A percentile compares a stretch with the other conserved stretches of the same genome.
Evolutionary conservation across 1,140 invertebrate species (phyloP).

Genomic region (Grapholita molesta): DNA sequence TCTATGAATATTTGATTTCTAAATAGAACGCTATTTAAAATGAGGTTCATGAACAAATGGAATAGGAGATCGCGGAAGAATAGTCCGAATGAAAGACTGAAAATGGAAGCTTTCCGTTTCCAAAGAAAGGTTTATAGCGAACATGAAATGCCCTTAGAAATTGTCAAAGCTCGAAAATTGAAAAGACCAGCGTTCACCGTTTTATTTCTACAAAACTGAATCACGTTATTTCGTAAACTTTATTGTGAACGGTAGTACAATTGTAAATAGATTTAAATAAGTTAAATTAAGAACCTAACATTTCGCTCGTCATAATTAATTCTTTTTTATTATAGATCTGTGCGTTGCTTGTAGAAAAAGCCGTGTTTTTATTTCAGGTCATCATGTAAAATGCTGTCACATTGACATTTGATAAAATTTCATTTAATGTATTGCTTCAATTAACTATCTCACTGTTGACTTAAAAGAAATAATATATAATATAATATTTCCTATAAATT

Average conservation of each 20-base stretch:
- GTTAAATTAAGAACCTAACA: not conserved
- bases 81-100: conserved; percentile 49
- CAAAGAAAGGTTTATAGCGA: conserved; percentile 27
- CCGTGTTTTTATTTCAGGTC: not conserved
- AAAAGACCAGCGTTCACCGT: not conserved
- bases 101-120: conserved; percentile 46
- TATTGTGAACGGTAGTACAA: too few species aligned
- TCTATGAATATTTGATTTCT: not conserved
- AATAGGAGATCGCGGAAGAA: conserved; percentile 61
- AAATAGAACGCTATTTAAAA: conserved; percentile 47
- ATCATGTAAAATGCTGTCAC: not conserved
- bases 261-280: not conserved
- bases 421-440: not conserved
- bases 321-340: not conserved
- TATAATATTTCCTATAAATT: conserved; percentile 8
- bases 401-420: not conserved
- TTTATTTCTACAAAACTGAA: not conserved
- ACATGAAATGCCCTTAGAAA: conserved; percentile 44
- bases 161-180: not conserved
- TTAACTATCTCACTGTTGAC: conserved; percentile 5
- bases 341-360: not conserved
- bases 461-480: not conserved
- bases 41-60: conserved; percentile 54
- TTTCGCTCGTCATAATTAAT: not conserved
- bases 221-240: too few species aligned